Percentiles rank a stretch among this genome's conserved stretches.
phyloP scores from a whole-genome alignment of 2,888 invertebrate genomes.

The Syritta pipiens region DNA sequence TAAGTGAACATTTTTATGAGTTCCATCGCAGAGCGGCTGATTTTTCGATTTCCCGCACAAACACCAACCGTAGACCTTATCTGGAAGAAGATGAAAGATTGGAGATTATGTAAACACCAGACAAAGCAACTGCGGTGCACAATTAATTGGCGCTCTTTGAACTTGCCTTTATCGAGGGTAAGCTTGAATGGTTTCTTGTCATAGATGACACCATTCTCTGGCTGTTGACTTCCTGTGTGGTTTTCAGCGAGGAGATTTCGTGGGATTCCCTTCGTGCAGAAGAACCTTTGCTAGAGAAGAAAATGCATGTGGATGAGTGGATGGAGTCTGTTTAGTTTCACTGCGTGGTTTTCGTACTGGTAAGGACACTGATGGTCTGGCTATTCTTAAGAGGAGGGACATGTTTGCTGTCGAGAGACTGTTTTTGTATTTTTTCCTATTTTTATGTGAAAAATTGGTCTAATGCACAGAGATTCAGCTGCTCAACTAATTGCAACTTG shows the following conservation, averaged over 20 bases:
- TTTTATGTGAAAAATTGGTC: too few relatives aligned
- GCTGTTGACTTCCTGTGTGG: slow-evolving; percentile 84
- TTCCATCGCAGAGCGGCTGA: slow-evolving; percentile 97
- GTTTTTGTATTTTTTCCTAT: too few relatives aligned
- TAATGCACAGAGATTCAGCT: too few relatives aligned
- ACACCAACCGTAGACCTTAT: slow-evolving; percentile 94
- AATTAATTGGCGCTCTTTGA: slow-evolving; percentile 21
- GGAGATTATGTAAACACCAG: slow-evolving; percentile 68
- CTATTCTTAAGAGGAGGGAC: slow-evolving; percentile 34
- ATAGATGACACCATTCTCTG: slow-evolving; percentile 87
- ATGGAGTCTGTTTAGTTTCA: not conserved
- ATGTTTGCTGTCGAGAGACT: too few relatives aligned
- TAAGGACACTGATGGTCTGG: slow-evolving; percentile 3
- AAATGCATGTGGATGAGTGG: not conserved
- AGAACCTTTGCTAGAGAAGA: slow-evolving; percentile 43
- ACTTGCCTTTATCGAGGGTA: slow-evolving; percentile 83
- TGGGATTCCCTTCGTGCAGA: slow-evolving; percentile 81
- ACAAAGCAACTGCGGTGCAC: not conserved
- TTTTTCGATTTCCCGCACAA: slow-evolving; percentile 94
- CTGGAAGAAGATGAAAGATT: slow-evolving; percentile 75
- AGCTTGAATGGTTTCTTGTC: slow-evolving; percentile 94
- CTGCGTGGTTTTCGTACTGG: slow-evolving; percentile 6
- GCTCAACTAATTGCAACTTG: not conserved
- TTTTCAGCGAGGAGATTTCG: slow-evolving; percentile 83
- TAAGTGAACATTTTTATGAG: slow-evolving; percentile 88